Evolutionary conservation across 1,140 invertebrate species (phyloP).

Genomic region (Drosophila eugracilis): DNA sequence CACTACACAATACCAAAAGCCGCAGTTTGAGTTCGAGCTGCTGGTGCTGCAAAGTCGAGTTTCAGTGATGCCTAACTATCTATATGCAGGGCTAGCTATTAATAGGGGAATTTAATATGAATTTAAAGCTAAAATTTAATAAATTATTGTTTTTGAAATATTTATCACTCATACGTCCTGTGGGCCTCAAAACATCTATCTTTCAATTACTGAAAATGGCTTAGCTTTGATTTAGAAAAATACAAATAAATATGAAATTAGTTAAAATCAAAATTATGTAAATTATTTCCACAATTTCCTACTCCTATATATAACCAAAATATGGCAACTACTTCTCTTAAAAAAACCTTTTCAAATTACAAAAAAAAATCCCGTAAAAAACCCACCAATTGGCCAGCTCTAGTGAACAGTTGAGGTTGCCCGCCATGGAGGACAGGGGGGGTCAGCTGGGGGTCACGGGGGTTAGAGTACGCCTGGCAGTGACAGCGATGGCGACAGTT

Average conservation of each 20-base stretch:
- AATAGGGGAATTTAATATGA: too few relatives aligned
- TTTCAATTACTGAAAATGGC: too few relatives aligned
- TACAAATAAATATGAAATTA: too few relatives aligned
- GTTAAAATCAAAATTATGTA: too few relatives aligned
- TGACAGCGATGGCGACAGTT: constrained; percentile 30
- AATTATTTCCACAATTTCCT: too few relatives aligned
- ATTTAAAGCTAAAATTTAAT: too few relatives aligned
- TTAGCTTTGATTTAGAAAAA: too few relatives aligned
- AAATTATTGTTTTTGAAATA: too few relatives aligned
- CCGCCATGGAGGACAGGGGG: not conserved
- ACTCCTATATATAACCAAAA: too few relatives aligned
- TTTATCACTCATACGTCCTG: too few relatives aligned
- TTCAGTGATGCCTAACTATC: constrained; percentile 4
- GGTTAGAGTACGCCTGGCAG: constrained; percentile 14
- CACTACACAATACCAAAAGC: constrained; percentile 50
- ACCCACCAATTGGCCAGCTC: constrained; percentile 2
- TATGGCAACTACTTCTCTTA: too few relatives aligned
- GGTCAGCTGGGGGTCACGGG: not conserved
- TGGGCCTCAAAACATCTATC: too few relatives aligned
- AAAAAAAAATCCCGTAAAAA: not conserved
- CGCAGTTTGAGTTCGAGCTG: constrained; percentile 21
- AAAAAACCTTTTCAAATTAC: not conserved
- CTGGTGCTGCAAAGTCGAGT: constrained; percentile 15
- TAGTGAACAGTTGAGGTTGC: not conserved
- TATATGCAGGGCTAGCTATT: not conserved